Evolutionary conservation across 2,888 invertebrate genomes (phyloP).

Genomic region (Iselma pallidipennis): DNA sequence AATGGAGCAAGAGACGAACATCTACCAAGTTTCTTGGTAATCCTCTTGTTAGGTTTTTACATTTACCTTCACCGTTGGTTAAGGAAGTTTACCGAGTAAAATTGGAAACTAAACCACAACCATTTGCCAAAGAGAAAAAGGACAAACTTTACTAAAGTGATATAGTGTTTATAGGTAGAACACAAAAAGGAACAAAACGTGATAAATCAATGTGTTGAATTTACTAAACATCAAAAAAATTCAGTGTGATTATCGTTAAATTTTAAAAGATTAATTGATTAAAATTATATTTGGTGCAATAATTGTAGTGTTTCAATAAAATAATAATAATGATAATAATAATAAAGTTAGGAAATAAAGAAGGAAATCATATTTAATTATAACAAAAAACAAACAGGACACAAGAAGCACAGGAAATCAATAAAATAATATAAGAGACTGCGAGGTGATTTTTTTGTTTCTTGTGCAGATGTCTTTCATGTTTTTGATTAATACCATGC

Average conservation of each 20-base stretch:
- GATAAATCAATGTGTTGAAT: conserved; percentile 20
- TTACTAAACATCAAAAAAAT: conserved; percentile 15
- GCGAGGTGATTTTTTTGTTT: conserved; percentile 7
- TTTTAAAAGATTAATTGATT: conserved; percentile 14
- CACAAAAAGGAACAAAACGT: conserved; percentile 12
- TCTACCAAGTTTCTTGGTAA: conserved; percentile 15
- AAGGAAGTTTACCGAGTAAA: conserved; percentile 14
- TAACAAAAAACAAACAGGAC: neutral
- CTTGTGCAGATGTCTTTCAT: conserved; percentile 12
- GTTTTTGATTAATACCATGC: conserved; percentile 9
- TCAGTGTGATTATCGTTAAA: conserved; percentile 36
- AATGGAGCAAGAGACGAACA: conserved; percentile 14
- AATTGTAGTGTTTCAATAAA: conserved; percentile 34
- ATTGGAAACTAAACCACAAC: neutral
- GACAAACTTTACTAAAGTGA: conserved; percentile 26
- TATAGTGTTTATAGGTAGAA: conserved; percentile 28
- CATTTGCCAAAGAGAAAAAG: conserved; percentile 9
- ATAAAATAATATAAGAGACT: conserved; percentile 2
- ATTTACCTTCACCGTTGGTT: conserved; percentile 32
- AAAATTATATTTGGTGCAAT: conserved; percentile 35
- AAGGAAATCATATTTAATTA: neutral
- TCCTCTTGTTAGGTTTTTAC: conserved; percentile 21
- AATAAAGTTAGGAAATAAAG: neutral
- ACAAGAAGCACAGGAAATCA: neutral
- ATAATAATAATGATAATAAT: neutral